Conservation (phyloP, 2,888 invertebrate species). For the Trissolcus japonicus region DNA sequence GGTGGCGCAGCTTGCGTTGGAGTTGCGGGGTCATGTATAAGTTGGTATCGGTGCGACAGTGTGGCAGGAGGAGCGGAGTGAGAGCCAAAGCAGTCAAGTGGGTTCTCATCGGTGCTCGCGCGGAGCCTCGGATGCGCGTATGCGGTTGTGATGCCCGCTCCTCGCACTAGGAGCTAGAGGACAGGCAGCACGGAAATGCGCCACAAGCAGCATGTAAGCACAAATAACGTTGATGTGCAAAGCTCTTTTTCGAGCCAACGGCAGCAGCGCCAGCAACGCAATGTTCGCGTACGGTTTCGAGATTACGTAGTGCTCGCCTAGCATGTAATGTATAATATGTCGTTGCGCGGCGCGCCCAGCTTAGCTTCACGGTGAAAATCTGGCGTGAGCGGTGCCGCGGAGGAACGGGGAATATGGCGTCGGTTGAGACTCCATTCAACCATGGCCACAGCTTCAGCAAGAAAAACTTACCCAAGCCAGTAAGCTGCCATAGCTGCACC, state of each 20-base stretch:
- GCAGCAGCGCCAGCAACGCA: slow-evolving; percentile 75
- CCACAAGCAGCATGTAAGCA: slow-evolving; percentile 50
- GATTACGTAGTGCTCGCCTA: slow-evolving; percentile 75
- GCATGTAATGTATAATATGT: slow-evolving; percentile 75
- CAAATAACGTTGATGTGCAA: slow-evolving; percentile 53
- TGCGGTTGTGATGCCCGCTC: slow-evolving; percentile 28
- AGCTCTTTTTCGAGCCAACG: slow-evolving; percentile 63
- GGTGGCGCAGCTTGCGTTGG: slow-evolving; percentile 42
- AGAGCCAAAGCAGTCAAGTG: slow-evolving; percentile 55
- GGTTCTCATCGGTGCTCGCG: slow-evolving; percentile 64
- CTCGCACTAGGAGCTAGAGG: neutral
- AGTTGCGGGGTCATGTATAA: neutral
- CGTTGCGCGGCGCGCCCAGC: slow-evolving; percentile 73
- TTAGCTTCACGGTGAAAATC: slow-evolving; percentile 80
- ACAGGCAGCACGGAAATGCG: slow-evolving; percentile 52
- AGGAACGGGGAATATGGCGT: slow-evolving; percentile 80
- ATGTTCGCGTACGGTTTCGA: slow-evolving; percentile 80
- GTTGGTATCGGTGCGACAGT: slow-evolving; percentile 18
- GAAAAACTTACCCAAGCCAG: slow-evolving; percentile 99
- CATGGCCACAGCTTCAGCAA: slow-evolving; percentile 99
- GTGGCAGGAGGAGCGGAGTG: slow-evolving; percentile 20
- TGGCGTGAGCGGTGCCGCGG: slow-evolving; percentile 80
- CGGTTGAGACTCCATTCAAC: slow-evolving; percentile 79
- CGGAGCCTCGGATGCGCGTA: slow-evolving; percentile 70
- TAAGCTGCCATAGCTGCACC: slow-evolving; percentile 99